Conservation (phyloP, 2,113 vertebrate species). For the Oenanthe oenanthe region DNA sequence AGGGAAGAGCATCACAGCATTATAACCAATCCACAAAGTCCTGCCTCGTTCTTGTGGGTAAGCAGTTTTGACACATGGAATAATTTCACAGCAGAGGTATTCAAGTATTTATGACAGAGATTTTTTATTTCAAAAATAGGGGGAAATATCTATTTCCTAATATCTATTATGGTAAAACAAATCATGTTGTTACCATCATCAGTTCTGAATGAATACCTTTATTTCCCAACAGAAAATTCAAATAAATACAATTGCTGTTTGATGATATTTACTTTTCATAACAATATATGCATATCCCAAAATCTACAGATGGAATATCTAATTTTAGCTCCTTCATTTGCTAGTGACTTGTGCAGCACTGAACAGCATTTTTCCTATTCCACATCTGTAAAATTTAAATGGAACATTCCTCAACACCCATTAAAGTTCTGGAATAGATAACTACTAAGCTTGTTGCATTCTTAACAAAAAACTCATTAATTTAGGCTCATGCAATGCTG, state of each 20-base stretch:
- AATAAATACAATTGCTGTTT: neutral
- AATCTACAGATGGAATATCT: neutral
- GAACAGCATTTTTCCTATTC: neutral
- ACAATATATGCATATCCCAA: neutral
- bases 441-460: neutral
- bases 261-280: neutral
- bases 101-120: neutral
- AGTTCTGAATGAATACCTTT: neutral
- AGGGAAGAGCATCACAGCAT: neutral
- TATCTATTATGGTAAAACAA: neutral
- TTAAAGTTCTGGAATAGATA: neutral
- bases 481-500: neutral
- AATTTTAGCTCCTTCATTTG: neutral
- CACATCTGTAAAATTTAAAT: neutral
- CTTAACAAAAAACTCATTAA: neutral
- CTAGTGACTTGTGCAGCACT: neutral
- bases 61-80: neutral
- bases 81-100: neutral
- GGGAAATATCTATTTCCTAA: neutral
- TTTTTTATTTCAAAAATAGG: neutral
- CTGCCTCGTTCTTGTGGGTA: neutral
- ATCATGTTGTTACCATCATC: neutral
- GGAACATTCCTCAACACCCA: neutral
- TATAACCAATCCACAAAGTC: neutral
- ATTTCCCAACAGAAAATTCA: neutral